Evolutionary conservation across 1,140 invertebrate genomes (phyloP).

Genomic region (Cherax quadricarinatus): DNA sequence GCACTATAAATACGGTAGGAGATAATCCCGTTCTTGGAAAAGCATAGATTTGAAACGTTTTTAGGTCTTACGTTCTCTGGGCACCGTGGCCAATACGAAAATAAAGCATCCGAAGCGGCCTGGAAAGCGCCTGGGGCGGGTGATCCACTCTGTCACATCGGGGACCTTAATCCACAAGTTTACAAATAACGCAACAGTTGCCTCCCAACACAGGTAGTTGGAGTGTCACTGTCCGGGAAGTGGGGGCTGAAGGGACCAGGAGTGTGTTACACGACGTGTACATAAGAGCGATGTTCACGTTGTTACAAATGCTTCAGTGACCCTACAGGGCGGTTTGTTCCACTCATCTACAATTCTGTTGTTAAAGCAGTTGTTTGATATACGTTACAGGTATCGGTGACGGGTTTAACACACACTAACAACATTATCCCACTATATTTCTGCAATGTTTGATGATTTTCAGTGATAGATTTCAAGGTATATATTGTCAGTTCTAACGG

Average conservation of each 20-base stretch:
- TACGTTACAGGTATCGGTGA: neutral
- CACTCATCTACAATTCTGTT: too few species aligned
- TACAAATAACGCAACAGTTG: constrained; percentile 63
- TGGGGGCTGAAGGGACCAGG: neutral
- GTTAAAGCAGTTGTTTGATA: too few species aligned
- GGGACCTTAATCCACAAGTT: constrained; percentile 54
- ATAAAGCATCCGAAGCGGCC: neutral
- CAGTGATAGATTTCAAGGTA: too few species aligned
- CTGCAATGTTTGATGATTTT: too few species aligned
- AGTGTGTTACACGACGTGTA: neutral
- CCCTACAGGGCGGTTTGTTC: too few species aligned
- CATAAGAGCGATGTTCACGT: neutral
- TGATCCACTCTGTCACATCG: constrained; percentile 1
- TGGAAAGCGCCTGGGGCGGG: neutral
- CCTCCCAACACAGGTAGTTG: constrained; percentile 45
- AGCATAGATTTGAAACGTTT: neutral
- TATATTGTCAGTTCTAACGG: too few species aligned
- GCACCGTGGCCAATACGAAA: neutral
- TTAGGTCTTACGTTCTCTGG: neutral
- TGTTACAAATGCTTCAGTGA: neutral
- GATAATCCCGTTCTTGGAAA: neutral
- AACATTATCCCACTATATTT: neutral
- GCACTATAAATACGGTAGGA: neutral
- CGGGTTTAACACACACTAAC: neutral
- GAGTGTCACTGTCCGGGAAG: constrained; percentile 17